Base-by-base conservation (phyloP, 2,888 invertebrate genomes). In the Platypus cylindrus region DNA sequence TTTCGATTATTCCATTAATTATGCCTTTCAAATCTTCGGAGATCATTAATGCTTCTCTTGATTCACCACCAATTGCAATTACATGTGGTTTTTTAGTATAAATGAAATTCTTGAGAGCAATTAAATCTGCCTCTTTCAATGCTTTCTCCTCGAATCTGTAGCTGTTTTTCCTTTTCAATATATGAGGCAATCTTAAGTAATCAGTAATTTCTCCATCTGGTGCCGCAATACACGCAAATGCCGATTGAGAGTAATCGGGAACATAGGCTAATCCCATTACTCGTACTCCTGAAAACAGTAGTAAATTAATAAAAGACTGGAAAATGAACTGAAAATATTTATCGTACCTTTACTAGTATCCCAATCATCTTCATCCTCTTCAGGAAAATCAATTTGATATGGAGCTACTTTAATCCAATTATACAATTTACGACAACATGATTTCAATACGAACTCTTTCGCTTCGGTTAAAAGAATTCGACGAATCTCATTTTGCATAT, bases 291-390 rank as follows among this genome's bases (percentile, higher is more conserved):
- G 13, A 35, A 33, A 27, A 25, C 27, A 33, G 16, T 20, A 31
- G 3, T 31, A n/a, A 20, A 11, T 31, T 20, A 8, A 5, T 32
- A 23, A 14, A 24, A 32, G 5, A 32, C 9, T 13, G 11, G 18
- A 31, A n/a, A 5, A n/a, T 17, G 3, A 31, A 31, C n/a, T 20
- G 9, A 20, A 9, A 20, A 20, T 20, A 7, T 5, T 7, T 20
- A 7, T 12, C 30, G 7, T 26, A 40, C 44, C 94, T 60, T 79
- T 79, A 9, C 73, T 69, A 0, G 82, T 77, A 45, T 87, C 87
- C 85, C 87, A 89, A 41, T 91, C 91, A 36, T 93, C 90, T 35
- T 89, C 87, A 34, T 90, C 87, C 41, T 89, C 89, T 35, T 89
- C 87, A 1, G 72, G 68, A 38, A 73, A 74, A n/a, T 50, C 51